phyloP scores from a whole-genome alignment of 2,113 vertebrate genomes.

The Pseudorhombus dupliciocellatus region DNA sequence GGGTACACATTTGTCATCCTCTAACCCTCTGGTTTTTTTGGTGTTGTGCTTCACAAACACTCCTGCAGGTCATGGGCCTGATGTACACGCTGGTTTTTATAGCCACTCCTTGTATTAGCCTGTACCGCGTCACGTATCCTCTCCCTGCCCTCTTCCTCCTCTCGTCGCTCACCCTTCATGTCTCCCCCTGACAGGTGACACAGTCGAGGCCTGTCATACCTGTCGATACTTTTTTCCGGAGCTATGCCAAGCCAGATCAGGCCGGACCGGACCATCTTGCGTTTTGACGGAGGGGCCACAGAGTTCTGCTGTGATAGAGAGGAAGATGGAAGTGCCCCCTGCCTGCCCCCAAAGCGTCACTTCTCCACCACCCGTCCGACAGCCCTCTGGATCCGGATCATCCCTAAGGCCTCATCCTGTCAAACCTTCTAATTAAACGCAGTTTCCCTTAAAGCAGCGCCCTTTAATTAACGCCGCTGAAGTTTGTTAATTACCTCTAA shows the following conservation, averaged over 20 bases:
- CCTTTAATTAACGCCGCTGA: conserved; percentile 75
- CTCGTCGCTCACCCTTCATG: conserved; percentile 86
- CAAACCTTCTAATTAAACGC: conserved; percentile 81
- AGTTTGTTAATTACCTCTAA: conserved; percentile 81
- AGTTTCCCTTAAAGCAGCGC: conserved; percentile 74
- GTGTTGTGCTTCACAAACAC: conserved; percentile 66
- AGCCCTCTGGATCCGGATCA: conserved; percentile 82
- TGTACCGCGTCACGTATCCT: conserved; percentile 43
- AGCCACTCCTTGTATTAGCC: conserved; percentile 31
- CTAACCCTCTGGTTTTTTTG: conserved; percentile 59
- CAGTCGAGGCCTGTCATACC: conserved; percentile 94
- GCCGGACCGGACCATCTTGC: conserved; percentile 63
- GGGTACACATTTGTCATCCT: conserved; percentile 73
- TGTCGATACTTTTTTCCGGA: conserved; percentile 90
- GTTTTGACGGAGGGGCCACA: conserved; percentile 71
- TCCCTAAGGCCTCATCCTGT: conserved; percentile 81
- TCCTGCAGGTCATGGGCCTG: conserved; percentile 58
- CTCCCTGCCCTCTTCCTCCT: conserved; percentile 24
- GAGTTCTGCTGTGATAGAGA: conserved; percentile 40
- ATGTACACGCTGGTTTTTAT: conserved; percentile 56
- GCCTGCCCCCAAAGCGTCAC: conserved; percentile 61
- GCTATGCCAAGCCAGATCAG: conserved; percentile 47
- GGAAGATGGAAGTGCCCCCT: conserved; percentile 41
- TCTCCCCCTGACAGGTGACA: conserved; percentile 96
- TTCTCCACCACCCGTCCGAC: conserved; percentile 68